These are phyloP conservation scores for Manis pentadactyla DNA, from an alignment of 2,797 vertebrate genomes.

Conservation along the genomic window DNA sequence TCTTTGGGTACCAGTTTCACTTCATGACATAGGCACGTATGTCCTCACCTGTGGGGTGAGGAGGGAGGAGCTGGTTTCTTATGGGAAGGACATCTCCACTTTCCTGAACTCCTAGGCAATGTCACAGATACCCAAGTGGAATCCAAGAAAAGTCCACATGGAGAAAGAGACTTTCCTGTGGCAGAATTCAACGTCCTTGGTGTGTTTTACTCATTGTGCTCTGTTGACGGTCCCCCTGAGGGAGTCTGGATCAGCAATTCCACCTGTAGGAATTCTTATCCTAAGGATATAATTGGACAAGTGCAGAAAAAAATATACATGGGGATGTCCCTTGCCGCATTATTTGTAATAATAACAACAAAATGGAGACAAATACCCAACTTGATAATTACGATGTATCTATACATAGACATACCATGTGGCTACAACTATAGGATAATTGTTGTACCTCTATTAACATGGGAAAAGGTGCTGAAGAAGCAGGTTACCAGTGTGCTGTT, in stretches of 20 bases:
- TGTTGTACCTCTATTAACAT: background rate
- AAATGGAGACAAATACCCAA: background rate
- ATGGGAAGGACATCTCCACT: background rate
- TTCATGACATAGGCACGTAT: background rate
- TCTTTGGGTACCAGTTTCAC: background rate
- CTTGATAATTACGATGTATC: background rate
- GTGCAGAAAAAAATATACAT: background rate
- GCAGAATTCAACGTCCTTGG: background rate
- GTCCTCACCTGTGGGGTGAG: background rate
- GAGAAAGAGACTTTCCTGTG: background rate
- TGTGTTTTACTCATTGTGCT: background rate
- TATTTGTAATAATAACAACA: background rate
- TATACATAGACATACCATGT: background rate
- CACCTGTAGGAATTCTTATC: background rate
- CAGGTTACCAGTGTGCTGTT: background rate
- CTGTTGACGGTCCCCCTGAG: background rate
- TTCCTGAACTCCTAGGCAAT: background rate
- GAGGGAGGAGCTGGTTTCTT: background rate
- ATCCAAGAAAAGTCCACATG: background rate
- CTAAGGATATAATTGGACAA: slow-evolving; percentile 20
- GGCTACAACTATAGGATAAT: background rate
- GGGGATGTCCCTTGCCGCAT: background rate
- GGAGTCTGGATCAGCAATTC: background rate
- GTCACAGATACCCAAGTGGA: background rate
- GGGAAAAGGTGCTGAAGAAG: background rate